A percentile compares a stretch with the other conserved stretches of the same genome.
phyloP scores from a whole-genome alignment of 2,113 vertebrate genomes.

The Coturnix japonica region DNA sequence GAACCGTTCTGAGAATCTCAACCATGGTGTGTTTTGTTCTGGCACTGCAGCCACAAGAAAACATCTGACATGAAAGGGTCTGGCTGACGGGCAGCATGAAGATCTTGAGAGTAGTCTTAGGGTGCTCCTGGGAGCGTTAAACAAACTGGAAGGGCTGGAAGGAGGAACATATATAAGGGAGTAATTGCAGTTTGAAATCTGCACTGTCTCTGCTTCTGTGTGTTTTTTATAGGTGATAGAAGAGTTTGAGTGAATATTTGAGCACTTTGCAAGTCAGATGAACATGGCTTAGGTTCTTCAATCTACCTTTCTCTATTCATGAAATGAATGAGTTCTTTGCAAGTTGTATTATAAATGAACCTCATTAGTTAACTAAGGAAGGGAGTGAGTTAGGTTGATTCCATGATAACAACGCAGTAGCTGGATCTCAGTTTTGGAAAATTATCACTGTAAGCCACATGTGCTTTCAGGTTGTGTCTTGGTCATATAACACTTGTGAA shows the following conservation, averaged over 20 bases:
- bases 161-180: not conserved
- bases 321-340: not conserved
- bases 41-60: not conserved
- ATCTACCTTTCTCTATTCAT: not conserved
- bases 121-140: not conserved
- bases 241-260: not conserved
- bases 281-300: not conserved
- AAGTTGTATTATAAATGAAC: not conserved
- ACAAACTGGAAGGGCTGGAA: not conserved
- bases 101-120: not conserved
- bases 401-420: not conserved
- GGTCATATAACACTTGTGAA: not conserved
- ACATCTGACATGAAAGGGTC: not conserved
- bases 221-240: not conserved
- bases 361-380: not conserved
- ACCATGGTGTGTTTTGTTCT: not conserved
- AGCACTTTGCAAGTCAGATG: not conserved
- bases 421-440: not conserved
- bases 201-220: accelerated
- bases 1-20: not conserved
- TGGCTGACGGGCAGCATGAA: not conserved
- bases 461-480: not conserved
- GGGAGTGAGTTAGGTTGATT: not conserved
- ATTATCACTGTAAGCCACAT: not conserved
- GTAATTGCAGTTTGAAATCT: not conserved